Percentiles rank a stretch among this genome's conserved stretches.
These are phyloP conservation scores for Sebastes itinus DNA, from an alignment of 2,797 vertebrate species.

Conservation along the genomic window DNA sequence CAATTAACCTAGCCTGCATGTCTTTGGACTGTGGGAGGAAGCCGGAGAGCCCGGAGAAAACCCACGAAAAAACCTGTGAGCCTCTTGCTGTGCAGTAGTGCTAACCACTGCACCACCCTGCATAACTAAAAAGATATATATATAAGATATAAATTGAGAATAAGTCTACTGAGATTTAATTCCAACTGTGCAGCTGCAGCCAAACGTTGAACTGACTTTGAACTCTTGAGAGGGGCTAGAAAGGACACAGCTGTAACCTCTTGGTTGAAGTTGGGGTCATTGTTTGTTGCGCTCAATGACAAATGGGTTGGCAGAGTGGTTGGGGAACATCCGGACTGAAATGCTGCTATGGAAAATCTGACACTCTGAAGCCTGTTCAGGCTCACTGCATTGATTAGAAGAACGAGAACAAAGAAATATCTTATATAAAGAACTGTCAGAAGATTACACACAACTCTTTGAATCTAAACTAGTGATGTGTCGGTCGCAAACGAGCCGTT, in stretches of 20 bases:
- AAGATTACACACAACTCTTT: too few species aligned
- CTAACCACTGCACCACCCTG: too few species aligned
- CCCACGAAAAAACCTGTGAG: too few species aligned
- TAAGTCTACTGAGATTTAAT: neutral
- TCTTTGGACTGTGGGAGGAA: too few species aligned
- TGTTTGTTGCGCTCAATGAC: slow-evolving; percentile 30
- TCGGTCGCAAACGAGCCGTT: too few species aligned
- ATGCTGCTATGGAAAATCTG: slow-evolving; percentile 51
- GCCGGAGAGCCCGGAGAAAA: too few species aligned
- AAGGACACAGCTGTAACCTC: slow-evolving; percentile 58
- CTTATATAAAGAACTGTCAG: neutral
- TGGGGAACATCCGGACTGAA: slow-evolving; percentile 53
- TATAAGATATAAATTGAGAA: neutral
- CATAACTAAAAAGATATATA: neutral
- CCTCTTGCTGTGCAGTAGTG: too few species aligned
- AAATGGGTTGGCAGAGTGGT: slow-evolving; percentile 8
- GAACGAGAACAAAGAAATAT: neutral
- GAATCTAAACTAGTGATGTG: too few species aligned
- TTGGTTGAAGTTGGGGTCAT: slow-evolving; percentile 37
- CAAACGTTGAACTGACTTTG: neutral
- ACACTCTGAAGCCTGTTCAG: slow-evolving; percentile 5
- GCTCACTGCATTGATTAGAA: neutral
- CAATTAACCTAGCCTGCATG: too few species aligned
- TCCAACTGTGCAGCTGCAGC: neutral
- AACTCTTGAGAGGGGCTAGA: slow-evolving; percentile 12